These are phyloP conservation scores for Neosalanx taihuensis DNA, from an alignment of 2,797 vertebrate genomes.

Conservation along the genomic window DNA sequence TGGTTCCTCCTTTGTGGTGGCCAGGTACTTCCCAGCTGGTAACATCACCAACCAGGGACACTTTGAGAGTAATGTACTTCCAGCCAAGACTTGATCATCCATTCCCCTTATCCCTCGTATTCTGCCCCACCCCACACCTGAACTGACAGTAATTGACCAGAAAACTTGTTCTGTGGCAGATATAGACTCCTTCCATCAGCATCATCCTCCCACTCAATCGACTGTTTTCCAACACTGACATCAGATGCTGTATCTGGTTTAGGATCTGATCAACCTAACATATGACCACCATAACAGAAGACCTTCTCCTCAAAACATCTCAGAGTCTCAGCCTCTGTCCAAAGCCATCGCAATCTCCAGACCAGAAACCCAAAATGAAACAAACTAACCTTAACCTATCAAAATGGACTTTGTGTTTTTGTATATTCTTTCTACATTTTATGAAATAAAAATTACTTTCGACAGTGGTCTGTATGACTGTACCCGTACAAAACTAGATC, in stretches of 20 bases:
- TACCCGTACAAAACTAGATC: background rate
- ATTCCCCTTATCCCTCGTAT: slow-evolving; percentile 17
- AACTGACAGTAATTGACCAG: background rate
- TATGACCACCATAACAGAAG: background rate
- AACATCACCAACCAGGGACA: slow-evolving; percentile 94
- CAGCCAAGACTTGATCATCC: slow-evolving; percentile 68
- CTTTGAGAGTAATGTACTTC: slow-evolving; percentile 92
- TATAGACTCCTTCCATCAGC: background rate
- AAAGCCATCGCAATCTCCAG: too few relatives aligned
- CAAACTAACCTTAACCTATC: background rate
- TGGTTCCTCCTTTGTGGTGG: slow-evolving; percentile 94
- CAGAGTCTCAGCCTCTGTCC: background rate
- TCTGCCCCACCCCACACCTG: slow-evolving; percentile 13
- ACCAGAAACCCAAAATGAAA: background rate
- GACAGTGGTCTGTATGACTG: background rate
- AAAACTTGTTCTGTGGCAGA: too few relatives aligned
- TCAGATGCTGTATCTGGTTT: background rate
- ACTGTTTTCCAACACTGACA: background rate
- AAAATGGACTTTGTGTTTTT: background rate
- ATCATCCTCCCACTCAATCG: background rate
- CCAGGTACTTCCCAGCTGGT: slow-evolving; percentile 94
- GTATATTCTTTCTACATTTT: slow-evolving; percentile 15
- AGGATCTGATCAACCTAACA: background rate
- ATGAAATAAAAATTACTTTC: background rate
- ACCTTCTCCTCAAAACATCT: background rate